These are phyloP conservation scores for Equus quagga DNA, from an alignment of 2,113 vertebrate genomes.

Conservation along the genomic window DNA sequence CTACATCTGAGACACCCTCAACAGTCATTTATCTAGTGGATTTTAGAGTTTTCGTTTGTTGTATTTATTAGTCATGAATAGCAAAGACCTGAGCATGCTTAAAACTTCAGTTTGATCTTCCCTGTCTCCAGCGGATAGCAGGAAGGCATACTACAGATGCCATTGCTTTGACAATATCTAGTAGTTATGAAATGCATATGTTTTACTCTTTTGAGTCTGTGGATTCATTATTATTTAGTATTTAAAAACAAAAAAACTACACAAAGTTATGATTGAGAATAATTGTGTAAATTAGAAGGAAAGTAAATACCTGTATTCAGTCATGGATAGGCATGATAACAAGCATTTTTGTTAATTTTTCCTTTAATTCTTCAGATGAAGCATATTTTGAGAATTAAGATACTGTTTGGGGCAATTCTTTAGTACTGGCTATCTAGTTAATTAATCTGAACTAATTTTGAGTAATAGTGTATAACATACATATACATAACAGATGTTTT, in stretches of 20 bases:
- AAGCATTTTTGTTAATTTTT: conserved; percentile 22
- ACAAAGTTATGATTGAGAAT: background rate
- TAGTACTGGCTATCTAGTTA: background rate
- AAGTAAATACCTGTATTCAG: background rate
- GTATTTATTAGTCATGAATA: background rate
- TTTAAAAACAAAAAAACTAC: background rate
- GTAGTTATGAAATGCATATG: background rate
- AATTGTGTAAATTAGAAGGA: background rate
- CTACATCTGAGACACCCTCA: background rate
- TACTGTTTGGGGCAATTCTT: background rate
- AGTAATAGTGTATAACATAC: background rate
- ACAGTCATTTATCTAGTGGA: background rate
- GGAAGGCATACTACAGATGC: background rate
- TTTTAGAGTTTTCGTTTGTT: background rate
- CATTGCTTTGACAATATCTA: background rate
- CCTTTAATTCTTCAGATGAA: background rate
- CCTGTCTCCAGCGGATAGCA: background rate
- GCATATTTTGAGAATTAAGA: background rate
- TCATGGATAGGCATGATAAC: background rate
- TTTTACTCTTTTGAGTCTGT: background rate
- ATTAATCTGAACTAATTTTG: conserved; percentile 10
- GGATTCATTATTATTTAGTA: background rate
- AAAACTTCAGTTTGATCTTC: background rate
- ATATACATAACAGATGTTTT: background rate
- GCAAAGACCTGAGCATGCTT: background rate